Base-by-base conservation (phyloP, 2,113 vertebrate species). In the Plecotus auritus region DNA sequence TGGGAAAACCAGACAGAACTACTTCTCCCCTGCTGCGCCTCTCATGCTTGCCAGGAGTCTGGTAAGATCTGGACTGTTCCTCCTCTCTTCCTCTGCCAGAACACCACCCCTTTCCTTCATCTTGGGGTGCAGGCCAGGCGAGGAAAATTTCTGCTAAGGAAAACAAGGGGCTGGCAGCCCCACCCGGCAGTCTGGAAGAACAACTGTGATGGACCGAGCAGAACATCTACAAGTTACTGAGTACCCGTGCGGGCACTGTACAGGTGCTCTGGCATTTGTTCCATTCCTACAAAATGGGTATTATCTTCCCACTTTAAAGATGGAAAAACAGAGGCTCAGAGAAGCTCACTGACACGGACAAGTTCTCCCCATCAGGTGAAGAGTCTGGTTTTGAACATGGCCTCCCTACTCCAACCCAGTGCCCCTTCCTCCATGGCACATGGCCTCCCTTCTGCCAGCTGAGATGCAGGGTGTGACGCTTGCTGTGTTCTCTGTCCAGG, bases 21-120 rank as follows among this genome's bases (percentile, higher is more conserved):
- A 47, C 28, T 64, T 72, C 78, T 70, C 74, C 90, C 76, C 84
- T 28, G 51, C 59, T 4, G 80, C 1, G 35, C 47, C 54, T 67
- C 77, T 73, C 73, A 1, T 18, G 40, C 81, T 54, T 22, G 76
- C 90, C 92, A 96, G 88, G 90, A 74, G 45, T 74, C 91, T 81
- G 96, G 84, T 84, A 88, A 91, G 80, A 70, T 51, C 45, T 94
- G 70, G 76, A 51, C 26, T 23, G 42, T 17, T 93, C 74, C 82
- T 49, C 32, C n/a, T 49, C 28, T 22, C 42, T 47, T 70, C 45
- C 59, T 26, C 16, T 40, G 70, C 78, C 94, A 85, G 70, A 85
- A 67, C 26, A 59, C n/a, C 61, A 47, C 72, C 51, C 22, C 73
- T 56, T 81, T 13, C 47, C 32, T 91, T 85, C 70, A 7, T 85